These are phyloP conservation scores for Aurelia coerulea DNA, from an alignment of 30 jellyfish, hydroid and myxozoan genomes.

Conservation along the genomic window DNA sequence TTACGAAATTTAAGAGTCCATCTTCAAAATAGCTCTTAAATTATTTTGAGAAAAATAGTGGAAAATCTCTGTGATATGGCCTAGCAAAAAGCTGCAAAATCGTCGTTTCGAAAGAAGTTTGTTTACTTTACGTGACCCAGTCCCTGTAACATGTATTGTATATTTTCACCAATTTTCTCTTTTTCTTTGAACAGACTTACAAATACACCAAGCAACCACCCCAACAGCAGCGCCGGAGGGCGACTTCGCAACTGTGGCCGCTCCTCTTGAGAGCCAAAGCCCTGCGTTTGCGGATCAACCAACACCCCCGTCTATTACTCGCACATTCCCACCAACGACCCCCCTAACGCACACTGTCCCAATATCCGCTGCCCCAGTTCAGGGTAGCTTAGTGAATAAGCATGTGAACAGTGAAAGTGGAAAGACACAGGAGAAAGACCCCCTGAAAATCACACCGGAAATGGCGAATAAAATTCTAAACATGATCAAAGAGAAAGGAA, in stretches of 20 bases:
- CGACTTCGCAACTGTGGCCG: conserved; percentile 39
- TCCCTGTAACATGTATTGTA: not conserved
- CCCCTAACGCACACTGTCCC: conserved; percentile 30
- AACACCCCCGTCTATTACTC: conserved; percentile 41
- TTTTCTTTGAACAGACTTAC: not conserved
- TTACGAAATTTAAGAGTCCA: too few relatives aligned
- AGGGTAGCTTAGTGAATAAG: not conserved
- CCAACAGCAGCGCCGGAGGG: conserved; percentile 37
- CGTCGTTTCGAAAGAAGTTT: too few relatives aligned
- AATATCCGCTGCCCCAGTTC: conserved; percentile 16
- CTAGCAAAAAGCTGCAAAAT: too few relatives aligned
- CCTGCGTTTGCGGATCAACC: conserved; percentile 42
- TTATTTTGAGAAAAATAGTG: too few relatives aligned
- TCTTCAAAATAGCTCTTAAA: too few relatives aligned
- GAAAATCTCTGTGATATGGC: too few relatives aligned
- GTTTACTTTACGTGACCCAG: too few relatives aligned
- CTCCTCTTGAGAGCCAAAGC: conserved; percentile 68
- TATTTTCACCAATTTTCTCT: not conserved
- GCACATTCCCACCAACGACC: conserved; percentile 42
- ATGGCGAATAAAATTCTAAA: conserved; percentile 81
- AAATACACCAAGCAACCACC: not conserved
- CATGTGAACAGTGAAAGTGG: not conserved
- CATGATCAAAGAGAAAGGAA: conserved; percentile 86
- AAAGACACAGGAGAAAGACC: conserved; percentile 42
- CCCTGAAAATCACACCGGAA: conserved; percentile 82